Evolutionary conservation across 2,888 invertebrate genomes (phyloP).

Genomic region (Aspidapion aeneum): DNA sequence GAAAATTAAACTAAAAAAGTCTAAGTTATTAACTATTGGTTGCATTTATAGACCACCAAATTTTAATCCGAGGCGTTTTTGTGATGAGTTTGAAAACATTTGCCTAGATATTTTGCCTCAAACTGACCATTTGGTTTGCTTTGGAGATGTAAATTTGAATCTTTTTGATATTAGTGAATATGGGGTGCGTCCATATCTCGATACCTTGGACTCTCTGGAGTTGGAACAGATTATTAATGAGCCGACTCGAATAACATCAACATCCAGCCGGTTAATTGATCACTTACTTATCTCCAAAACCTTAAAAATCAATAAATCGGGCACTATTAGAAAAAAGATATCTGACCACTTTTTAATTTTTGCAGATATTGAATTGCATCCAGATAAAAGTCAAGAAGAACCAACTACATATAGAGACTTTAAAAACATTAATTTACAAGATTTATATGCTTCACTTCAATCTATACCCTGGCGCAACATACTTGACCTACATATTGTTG

Average conservation of each 20-base stretch:
- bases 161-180: background rate
- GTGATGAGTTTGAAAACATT: slow-evolving; percentile 1
- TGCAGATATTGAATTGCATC: background rate
- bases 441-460: background rate
- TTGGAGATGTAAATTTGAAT: slow-evolving; percentile 1
- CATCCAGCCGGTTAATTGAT: background rate
- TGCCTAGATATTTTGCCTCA: slow-evolving; percentile 1
- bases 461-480: slow-evolving; percentile 5
- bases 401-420: slow-evolving; percentile 1
- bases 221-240: slow-evolving; percentile 1
- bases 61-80: background rate
- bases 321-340: background rate
- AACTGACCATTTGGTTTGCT: slow-evolving; percentile 2
- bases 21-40: background rate
- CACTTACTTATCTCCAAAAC: background rate
- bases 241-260: background rate
- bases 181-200: background rate
- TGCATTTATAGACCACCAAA: background rate
- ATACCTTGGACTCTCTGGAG: background rate
- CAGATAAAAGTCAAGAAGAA: background rate
- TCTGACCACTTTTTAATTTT: slow-evolving; percentile 1
- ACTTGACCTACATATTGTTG: background rate
- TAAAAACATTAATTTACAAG: background rate
- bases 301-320: background rate
- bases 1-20: slow-evolving; percentile 1